Base-by-base conservation (phyloP, 2,888 invertebrate species). In the Caprella mutica region DNA sequence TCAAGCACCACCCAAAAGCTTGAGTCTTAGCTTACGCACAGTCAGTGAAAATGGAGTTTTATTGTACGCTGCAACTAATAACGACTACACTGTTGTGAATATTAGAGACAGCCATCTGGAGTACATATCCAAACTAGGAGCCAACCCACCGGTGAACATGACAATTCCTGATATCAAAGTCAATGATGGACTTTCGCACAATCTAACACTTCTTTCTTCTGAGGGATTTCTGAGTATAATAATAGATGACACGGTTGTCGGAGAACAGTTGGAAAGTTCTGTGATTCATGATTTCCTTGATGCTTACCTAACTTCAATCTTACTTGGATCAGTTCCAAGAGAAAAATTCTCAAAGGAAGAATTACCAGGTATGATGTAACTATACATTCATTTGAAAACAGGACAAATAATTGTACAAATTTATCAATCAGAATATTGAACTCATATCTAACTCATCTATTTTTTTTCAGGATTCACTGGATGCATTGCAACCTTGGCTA, bases 231-330 rank as follows among this genome's bases (percentile, higher is more conserved):
- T 91, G 33, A 79, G 82, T 58, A 71, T 91, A 21, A 73, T 84
- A 39, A 75, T 92, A 3, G 87, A 91, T 70, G 80, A 78, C 23
- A 73, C 73, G 29, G 77, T 81, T 65, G 79, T 84, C 1, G 90
- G 89, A 0, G 90, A 91, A 69, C 90, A 90, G 71, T 75, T 92
- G 4, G 90, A 91, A 69, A 78, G 85, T 0, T 85, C 84, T 14
- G 85, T 87, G 3, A 85, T 90, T 0, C 93, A 93, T 70, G 89
- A 92, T 70, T 92, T 92, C 70, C 77, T 92, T 33, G 92, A 92
- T 72, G 89, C 93, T 0, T 90, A 92, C 70, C 75, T 94, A 51
- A 86, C 86, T 0, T 78, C 81, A 4, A 73, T 94, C 55, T 82
- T 84, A 2, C 73, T 94, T 39, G 93, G 93, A 39, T 89, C 88